Base-by-base conservation (phyloP, 2,888 invertebrate species). In the Standfussiana lucernea region DNA sequence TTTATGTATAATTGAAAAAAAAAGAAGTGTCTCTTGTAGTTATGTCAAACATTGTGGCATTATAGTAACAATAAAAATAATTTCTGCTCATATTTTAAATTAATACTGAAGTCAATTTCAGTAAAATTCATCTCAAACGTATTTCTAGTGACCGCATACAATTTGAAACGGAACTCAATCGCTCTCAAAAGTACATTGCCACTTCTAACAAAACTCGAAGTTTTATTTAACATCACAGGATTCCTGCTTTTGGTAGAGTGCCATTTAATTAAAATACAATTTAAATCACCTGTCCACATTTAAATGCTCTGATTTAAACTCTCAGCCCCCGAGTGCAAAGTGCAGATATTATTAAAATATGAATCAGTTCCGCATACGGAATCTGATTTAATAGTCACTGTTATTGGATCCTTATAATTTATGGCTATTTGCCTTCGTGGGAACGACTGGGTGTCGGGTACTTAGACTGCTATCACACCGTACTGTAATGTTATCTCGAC, bases 371-470 rank as follows among this genome's bases (percentile, higher is more conserved):
- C 91, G 89, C 82, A 89, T 91, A 91, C 93, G 92, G 92, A 84
- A 91, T 93, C 92, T 94, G 94, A 95, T 95, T 95, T 95, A 95
- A 95, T 95, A 95, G 93, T 94, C 95, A 93, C 90, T 93, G 94
- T 94, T 96, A 96, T 95, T 95, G 96, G 94, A 94, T 94, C 93
- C 91, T 89, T 90, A 92, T 94, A 94, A 96, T 96, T 96, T 96
- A 96, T 95, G 89, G 90, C 90, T 82, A 88, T 90, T 89, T 88
- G 91, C 89, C 86, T 86, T 92, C 96, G 96, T 96, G 96, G 94
- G 96, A 96, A 96, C 90, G 89, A 85, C 67, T 69, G 82, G 78
- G 85, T 86, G 89, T 84, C 67, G 82, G 79, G 85, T 86, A 86
- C 75, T 80, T 80, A 75, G 81, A 62, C 71, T 70, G 70, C 76